Percentiles rank a stretch among this genome's conserved stretches.
These are phyloP conservation scores for Acridotheres tristis DNA, from an alignment of 2,797 vertebrate genomes.

Conservation along the genomic window DNA sequence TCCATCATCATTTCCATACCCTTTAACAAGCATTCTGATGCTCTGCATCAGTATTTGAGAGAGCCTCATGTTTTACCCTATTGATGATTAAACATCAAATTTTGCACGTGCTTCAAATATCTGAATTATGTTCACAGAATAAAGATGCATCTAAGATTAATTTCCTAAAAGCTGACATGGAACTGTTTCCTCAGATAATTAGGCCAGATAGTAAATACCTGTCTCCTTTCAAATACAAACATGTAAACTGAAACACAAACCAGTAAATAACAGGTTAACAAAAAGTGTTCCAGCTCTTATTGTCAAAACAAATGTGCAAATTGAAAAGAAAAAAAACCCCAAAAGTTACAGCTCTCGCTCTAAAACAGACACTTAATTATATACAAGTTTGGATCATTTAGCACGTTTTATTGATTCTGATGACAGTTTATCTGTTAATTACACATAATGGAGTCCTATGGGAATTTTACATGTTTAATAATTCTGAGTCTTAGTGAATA, in stretches of 20 bases:
- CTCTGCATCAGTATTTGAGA: not conserved
- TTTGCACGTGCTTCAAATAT: not conserved
- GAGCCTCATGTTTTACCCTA: not conserved
- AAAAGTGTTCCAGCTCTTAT: conserved; percentile 42
- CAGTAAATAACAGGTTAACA: conserved; percentile 71
- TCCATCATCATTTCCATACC: not conserved
- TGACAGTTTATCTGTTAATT: conserved; percentile 84
- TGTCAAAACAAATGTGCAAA: conserved; percentile 72
- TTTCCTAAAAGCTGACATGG: not conserved
- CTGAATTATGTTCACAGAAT: not conserved
- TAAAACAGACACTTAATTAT: conserved; percentile 80
- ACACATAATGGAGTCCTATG: conserved; percentile 78
- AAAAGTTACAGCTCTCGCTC: conserved; percentile 59
- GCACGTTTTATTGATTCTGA: conserved; percentile 81
- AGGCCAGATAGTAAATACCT: conserved; percentile 10
- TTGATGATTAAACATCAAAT: not conserved
- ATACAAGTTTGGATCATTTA: conserved; percentile 83
- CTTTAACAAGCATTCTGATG: not conserved
- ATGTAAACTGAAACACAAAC: conserved; percentile 16
- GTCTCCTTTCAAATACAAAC: conserved; percentile 7
- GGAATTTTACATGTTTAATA: conserved; percentile 79
- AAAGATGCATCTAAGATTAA: not conserved
- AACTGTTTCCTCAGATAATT: conserved; percentile 26
- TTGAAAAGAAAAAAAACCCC: conserved; percentile 16
- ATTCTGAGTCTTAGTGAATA: conserved; percentile 72